Conservation (phyloP, 2,888 invertebrate species). For the Leuctra nigra region DNA sequence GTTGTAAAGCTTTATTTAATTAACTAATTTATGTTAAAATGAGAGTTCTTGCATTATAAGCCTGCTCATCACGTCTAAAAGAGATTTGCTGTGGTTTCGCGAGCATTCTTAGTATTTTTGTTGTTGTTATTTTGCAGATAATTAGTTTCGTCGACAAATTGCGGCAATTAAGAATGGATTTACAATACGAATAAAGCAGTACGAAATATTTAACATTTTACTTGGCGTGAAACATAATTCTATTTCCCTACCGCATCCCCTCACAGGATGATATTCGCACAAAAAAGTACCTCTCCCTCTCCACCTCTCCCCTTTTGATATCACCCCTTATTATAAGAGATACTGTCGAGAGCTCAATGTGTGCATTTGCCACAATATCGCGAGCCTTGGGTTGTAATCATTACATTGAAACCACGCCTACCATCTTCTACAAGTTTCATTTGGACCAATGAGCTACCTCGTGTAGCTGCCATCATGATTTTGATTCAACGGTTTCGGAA, state of each 20-base stretch:
- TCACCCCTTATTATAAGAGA: background rate
- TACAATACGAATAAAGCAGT: background rate
- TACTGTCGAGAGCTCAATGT: conserved; percentile 1
- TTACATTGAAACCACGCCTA: conserved; percentile 12
- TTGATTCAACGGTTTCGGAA: conserved; percentile 24
- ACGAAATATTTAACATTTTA: background rate
- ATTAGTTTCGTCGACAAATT: no score
- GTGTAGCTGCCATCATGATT: conserved; percentile 26
- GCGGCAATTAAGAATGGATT: background rate
- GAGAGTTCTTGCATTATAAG: no score
- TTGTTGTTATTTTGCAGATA: background rate
- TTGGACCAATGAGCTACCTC: conserved; percentile 20
- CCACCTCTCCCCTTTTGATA: background rate
- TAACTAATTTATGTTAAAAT: no score
- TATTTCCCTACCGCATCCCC: background rate
- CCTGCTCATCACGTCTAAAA: no score
- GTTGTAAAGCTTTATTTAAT: no score
- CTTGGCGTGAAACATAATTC: background rate
- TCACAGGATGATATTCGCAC: background rate
- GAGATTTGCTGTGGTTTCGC: no score
- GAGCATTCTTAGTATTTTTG: no score
- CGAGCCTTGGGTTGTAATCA: conserved; percentile 2
- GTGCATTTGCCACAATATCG: conserved; percentile 14
- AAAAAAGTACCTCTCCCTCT: background rate
- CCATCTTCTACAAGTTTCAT: background rate